These are phyloP conservation scores for Enteromius fasciolatus DNA, from an alignment of 2,797 vertebrate species.

Conservation along the genomic window DNA sequence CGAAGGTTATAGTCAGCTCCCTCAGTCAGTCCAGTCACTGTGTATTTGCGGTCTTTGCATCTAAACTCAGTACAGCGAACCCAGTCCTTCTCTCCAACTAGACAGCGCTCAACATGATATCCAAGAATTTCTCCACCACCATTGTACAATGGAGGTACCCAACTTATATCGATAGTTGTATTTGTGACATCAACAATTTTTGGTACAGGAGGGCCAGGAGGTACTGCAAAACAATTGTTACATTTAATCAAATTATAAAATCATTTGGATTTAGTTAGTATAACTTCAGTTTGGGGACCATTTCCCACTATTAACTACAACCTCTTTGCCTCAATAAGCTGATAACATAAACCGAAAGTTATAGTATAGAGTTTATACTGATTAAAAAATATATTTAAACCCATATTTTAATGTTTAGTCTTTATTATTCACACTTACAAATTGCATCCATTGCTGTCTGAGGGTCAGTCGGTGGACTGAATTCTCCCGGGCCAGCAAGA, in stretches of 20 bases:
- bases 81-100: constrained; percentile 91
- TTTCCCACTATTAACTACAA: not conserved
- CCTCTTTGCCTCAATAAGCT: not conserved
- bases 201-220: constrained; percentile 91
- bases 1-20: constrained; percentile 93
- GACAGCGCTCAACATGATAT: constrained; percentile 86
- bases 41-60: constrained; percentile 88
- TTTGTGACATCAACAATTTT: constrained; percentile 89
- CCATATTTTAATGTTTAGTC: not conserved
- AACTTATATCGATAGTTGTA: constrained; percentile 87
- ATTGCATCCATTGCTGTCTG: constrained; percentile 88
- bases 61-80: constrained; percentile 92
- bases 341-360: not conserved
- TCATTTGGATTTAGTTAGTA: not conserved
- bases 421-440: constrained; percentile 79
- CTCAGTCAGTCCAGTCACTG: constrained; percentile 89
- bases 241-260: not conserved
- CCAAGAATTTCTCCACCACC: constrained; percentile 96
- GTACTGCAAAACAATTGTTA: constrained; percentile 72
- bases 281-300: not conserved
- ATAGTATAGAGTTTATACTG: not conserved
- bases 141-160: constrained; percentile 91
- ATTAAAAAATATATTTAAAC: not conserved
- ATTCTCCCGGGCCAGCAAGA: constrained; percentile 94
- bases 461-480: constrained; percentile 94